These are phyloP conservation scores for Spinus olivaceus DNA, from an alignment of 2,797 vertebrate genomes.

Conservation along the genomic window DNA sequence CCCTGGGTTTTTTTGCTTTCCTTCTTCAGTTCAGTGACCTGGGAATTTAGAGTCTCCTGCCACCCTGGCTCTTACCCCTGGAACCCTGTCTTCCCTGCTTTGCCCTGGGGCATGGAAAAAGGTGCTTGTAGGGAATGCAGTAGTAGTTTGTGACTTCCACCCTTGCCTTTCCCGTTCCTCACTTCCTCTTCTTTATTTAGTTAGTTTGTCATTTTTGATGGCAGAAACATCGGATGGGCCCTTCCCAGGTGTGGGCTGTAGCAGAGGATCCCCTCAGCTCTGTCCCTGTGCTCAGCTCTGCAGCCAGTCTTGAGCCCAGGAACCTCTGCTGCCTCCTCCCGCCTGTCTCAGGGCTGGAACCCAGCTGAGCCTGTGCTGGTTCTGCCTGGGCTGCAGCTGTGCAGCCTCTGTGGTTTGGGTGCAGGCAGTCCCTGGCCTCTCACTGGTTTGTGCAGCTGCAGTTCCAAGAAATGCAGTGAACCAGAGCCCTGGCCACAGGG, in stretches of 20 bases:
- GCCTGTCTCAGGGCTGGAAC: background rate
- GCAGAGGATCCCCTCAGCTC: background rate
- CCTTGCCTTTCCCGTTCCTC: background rate
- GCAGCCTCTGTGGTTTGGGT: conserved; percentile 34
- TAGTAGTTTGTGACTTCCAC: background rate
- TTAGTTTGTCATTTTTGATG: background rate
- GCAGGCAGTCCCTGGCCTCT: conserved; percentile 6
- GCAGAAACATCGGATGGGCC: background rate
- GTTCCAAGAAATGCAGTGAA: conserved; percentile 70
- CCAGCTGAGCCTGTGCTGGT: background rate
- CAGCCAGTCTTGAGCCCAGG: background rate
- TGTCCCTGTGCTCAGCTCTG: background rate
- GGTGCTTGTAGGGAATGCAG: background rate
- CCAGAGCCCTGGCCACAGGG: background rate
- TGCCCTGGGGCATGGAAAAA: background rate
- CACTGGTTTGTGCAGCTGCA: conserved; percentile 48
- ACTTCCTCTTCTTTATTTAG: background rate
- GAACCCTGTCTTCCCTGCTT: background rate
- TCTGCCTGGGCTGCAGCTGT: conserved; percentile 1
- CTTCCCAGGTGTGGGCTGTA: background rate
- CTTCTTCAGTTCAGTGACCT: background rate
- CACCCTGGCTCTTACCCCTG: background rate
- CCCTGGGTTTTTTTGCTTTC: background rate
- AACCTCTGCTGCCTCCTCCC: background rate
- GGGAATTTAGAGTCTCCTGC: background rate